Conservation (phyloP, 2,113 vertebrate species). For the Muscicapa adusta region DNA sequence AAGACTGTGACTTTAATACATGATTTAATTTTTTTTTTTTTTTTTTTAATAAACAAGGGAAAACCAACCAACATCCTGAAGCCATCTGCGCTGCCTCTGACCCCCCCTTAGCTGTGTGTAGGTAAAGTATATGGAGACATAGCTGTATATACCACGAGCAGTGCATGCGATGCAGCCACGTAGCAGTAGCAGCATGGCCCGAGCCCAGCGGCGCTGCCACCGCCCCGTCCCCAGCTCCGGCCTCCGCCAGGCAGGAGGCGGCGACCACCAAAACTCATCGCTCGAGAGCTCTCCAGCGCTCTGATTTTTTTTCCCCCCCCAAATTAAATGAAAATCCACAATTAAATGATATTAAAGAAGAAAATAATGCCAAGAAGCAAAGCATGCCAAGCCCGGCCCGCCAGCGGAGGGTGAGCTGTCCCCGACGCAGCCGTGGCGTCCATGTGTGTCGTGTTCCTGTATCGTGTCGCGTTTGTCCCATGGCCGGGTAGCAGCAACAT, state of each 20-base stretch:
- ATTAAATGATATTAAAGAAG: background rate
- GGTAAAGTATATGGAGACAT: conserved; percentile 63
- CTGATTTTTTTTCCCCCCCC: background rate
- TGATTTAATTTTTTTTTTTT: conserved; percentile 17
- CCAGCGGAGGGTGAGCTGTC: background rate
- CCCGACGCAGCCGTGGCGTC: background rate
- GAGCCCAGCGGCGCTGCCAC: background rate
- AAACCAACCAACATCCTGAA: conserved; percentile 40
- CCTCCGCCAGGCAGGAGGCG: background rate
- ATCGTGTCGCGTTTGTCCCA: background rate
- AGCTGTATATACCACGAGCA: conserved; percentile 77
- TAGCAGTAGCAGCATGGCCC: conserved; percentile 86
- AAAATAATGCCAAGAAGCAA: conserved; percentile 17
- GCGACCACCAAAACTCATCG: background rate
- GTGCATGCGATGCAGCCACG: conserved; percentile 84
- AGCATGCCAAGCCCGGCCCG: conserved; percentile 27
- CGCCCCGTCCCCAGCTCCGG: background rate
- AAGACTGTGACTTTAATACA: conserved; percentile 58
- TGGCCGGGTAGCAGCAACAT: conserved; percentile 1
- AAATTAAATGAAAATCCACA: background rate
- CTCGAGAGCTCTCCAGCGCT: background rate
- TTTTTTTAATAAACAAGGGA: conserved; percentile 29
- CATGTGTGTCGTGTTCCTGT: conserved; percentile 37
- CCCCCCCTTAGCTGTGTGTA: conserved; percentile 70
- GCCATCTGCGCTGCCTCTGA: conserved; percentile 64